Base-by-base conservation (phyloP, 2,797 vertebrate genomes). In the Coranthus polyacanthus region DNA sequence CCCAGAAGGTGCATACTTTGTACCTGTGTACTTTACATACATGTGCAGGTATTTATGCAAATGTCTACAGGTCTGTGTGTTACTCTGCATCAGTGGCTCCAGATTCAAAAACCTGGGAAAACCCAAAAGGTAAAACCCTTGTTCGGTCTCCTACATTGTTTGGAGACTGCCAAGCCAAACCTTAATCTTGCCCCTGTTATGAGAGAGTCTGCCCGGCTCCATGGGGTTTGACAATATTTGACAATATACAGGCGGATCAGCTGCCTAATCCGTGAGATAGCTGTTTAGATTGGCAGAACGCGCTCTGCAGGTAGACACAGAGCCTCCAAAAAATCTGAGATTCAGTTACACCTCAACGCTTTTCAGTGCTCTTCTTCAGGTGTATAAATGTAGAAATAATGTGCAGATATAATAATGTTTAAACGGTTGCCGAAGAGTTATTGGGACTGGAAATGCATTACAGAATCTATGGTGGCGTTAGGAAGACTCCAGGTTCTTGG, bases 191-290 rank as follows among this genome's bases (percentile, higher is more conserved):
- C 16, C 26, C 42, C 43, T n/a, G 71, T 81, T 78, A 78, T 84
- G 75, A 81, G 61, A 80, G 50, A 17, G 53, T 68, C 80, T 18
- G 57, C 5, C 54, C 5, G 74, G 78, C 71, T 80, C 74, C 29
- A 41, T 29, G 0, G 77, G 72, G 34, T 70, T 72, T n/a, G 41
- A 73, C 61, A 34, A 47, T 81, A 78, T 84, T 36, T 59, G 51
- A 81, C 47, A 71, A 76, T 75, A 76, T 59, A 59, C 51, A 61
- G 29, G 64, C n/a, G 59, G 81, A 75, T 84, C 64, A 88, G 67
- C 37, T 18, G 21, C 18, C n/a, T 82, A 44, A 80, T 85, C 73
- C 57, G 0, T 0, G 12, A 57, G 57, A 18, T 13, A 24, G 32
- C 44, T 68, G 78, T 72, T 82, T 65, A 64, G 13, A 20, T 32